Percentiles rank a stretch among this genome's conserved stretches.
phyloP scores from a whole-genome alignment of 2,113 vertebrate species.

The Myotis yumanensis region DNA sequence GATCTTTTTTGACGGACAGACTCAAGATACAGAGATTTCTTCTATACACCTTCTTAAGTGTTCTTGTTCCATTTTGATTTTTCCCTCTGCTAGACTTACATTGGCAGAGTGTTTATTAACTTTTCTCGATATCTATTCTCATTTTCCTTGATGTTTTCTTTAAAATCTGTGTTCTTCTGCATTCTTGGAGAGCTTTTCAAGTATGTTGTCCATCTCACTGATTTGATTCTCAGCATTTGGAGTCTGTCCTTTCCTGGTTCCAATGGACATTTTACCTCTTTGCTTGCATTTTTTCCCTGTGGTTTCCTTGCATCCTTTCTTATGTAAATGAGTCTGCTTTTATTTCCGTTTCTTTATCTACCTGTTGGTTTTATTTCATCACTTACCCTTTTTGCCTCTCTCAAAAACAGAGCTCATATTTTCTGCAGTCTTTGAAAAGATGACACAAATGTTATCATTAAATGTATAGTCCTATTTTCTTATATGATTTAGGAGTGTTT shows the following conservation, averaged over 20 bases:
- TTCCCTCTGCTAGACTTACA: background rate
- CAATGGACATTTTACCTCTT: background rate
- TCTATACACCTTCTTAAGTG: background rate
- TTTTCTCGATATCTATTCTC: background rate
- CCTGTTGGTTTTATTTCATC: background rate
- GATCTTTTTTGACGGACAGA: background rate
- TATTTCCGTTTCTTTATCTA: background rate
- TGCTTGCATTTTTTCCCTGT: background rate
- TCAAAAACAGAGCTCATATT: background rate
- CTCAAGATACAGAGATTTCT: background rate
- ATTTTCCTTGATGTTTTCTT: background rate
- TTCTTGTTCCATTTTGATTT: background rate
- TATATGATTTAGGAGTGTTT: background rate
- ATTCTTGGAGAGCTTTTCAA: background rate
- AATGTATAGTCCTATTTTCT: background rate
- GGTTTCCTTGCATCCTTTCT: background rate
- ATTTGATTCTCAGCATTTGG: background rate
- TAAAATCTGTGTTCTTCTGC: background rate
- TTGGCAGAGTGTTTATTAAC: background rate
- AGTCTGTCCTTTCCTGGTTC: background rate
- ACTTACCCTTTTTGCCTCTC: background rate
- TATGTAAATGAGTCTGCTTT: conserved; percentile 10
- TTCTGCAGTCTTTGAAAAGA: conserved; percentile 2
- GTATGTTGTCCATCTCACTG: background rate
- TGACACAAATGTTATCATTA: background rate